These are phyloP conservation scores for Zophobas morio DNA, from an alignment of 1,140 invertebrate species.

Conservation along the genomic window DNA sequence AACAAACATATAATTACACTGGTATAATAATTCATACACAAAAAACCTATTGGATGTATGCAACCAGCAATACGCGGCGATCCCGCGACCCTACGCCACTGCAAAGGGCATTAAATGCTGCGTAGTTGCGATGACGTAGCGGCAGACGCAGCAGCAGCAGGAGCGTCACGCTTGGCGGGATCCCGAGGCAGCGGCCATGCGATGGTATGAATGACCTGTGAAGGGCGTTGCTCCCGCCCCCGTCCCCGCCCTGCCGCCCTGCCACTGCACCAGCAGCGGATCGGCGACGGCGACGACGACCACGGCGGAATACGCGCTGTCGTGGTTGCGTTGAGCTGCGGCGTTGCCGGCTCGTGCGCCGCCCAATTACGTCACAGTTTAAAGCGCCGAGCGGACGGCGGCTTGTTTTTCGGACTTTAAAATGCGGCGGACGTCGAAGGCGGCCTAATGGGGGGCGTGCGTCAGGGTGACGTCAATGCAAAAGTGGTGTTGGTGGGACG, in stretches of 20 bases:
- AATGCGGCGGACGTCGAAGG: too few relatives aligned
- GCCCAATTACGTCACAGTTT: background rate
- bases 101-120: slow-evolving; percentile 3
- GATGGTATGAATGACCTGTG: slow-evolving; percentile 60
- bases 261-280: slow-evolving; percentile 19
- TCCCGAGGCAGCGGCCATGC: slow-evolving; percentile 4
- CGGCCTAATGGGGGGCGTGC: too few relatives aligned
- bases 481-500: too few relatives aligned
- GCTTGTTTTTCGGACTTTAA: background rate
- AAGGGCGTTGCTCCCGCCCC: slow-evolving; percentile 59
- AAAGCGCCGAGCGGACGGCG: too few relatives aligned
- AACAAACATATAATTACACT: too few relatives aligned
- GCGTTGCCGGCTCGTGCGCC: slow-evolving; percentile 3
- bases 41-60: too few relatives aligned
- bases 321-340: background rate
- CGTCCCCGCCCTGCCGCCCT: slow-evolving; percentile 45
- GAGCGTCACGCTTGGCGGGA: slow-evolving; percentile 39
- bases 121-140: slow-evolving; percentile 39
- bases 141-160: background rate
- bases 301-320: background rate
- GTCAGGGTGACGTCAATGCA: too few relatives aligned
- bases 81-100: too few relatives aligned
- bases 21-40: too few relatives aligned
- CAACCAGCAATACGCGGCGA: too few relatives aligned
- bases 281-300: slow-evolving; percentile 17